Base-by-base conservation (phyloP, 2,888 invertebrate species). In the Archips xylosteana region DNA sequence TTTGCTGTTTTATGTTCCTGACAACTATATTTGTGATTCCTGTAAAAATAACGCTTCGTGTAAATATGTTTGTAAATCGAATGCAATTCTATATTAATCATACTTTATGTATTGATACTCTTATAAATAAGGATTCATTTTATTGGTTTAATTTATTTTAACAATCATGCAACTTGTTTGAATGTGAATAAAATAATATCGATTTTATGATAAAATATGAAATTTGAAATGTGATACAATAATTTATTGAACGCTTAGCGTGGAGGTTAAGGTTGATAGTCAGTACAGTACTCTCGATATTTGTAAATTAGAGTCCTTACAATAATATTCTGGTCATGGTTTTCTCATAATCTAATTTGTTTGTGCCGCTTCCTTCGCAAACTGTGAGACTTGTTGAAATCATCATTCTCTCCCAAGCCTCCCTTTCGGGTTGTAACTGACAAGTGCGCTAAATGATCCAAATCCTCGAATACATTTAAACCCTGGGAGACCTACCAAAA, bases 201-300 rank as follows among this genome's bases (percentile, higher is more conserved):
- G 13, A 57, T 57, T 32, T 57, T 32, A 54, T 23, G 54, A 54
- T 23, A 23, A 23, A 23, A 23, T 54, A 54, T 54, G 23, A 54
- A 51, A 62, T 62, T 71, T 61, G 42, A 57, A 71, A 72, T 72
- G 72, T 72, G 72, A 72, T 72, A 72, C 47, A 54, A 59, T 42
- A 45, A 42, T 23, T 62, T 32, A 32, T 57, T 57, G 32, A 32
- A 23, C 10, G 32, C 57, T 57, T 57, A 32, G 32, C 23, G 12
- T 32, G 32, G 57, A 32, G 57, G 57, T 32, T 57, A 32, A 57
- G 57, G 32, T 23, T 23, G 12, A 23, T 15, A 57, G 57, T 12
- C 32, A 32, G 57, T 57, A 54, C 32, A 32, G 57, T 57, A 54
- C 23, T 54, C 8, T 23, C 23, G 23, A 8, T 23, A 23, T 54